These are phyloP conservation scores for Rhingia rostrata DNA, from an alignment of 2,888 invertebrate genomes.

Conservation along the genomic window DNA sequence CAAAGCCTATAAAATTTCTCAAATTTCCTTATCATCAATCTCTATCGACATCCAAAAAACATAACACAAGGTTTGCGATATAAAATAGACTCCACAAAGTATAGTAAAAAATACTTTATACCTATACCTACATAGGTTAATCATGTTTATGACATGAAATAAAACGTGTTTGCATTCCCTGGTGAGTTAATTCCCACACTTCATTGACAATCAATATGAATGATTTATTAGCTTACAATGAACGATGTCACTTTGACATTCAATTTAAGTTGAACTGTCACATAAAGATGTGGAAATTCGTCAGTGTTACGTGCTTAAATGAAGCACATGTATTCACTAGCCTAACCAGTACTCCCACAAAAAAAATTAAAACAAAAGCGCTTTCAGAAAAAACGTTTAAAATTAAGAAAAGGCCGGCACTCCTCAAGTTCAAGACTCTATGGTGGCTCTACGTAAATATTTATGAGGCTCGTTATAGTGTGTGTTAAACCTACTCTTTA, in stretches of 20 bases:
- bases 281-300: slow-evolving; percentile 28
- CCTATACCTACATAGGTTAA: not conserved
- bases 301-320: slow-evolving; percentile 28
- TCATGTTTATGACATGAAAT: not conserved
- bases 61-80: no score
- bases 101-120: no score
- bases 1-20: no score
- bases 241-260: slow-evolving; percentile 6
- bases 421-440: slow-evolving; percentile 36
- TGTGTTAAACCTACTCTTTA: not conserved
- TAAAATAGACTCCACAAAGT: no score
- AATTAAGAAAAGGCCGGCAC: slow-evolving; percentile 1
- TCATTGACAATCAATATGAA: slow-evolving; percentile 7
- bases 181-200: not conserved
- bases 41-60: no score
- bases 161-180: not conserved
- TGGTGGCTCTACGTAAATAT: slow-evolving; percentile 9
- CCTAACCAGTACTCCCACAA: slow-evolving; percentile 25
- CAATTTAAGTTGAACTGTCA: slow-evolving; percentile 35
- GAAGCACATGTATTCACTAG: slow-evolving; percentile 7
- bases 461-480: not conserved
- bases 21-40: no score
- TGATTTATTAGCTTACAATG: slow-evolving; percentile 29
- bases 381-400: not conserved
- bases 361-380: not conserved